Evolutionary conservation across 2,888 invertebrate genomes (phyloP).

Genomic region (Ctenicera cuprea): DNA sequence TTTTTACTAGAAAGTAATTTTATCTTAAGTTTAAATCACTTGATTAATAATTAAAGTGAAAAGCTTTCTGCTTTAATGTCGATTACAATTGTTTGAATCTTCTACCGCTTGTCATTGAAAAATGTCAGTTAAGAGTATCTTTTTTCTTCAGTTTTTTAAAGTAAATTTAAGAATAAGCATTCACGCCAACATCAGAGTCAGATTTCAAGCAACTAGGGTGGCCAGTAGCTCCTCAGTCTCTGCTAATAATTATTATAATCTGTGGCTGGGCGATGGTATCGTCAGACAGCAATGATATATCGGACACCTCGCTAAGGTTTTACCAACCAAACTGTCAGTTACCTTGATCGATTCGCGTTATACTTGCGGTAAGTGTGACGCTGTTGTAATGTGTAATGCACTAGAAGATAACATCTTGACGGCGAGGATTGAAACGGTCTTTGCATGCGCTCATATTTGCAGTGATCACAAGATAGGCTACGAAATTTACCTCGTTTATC

Average conservation of each 20-base stretch:
- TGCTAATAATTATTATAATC: slow-evolving; percentile 55
- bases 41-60: too few relatives aligned
- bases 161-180: too few relatives aligned
- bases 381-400: slow-evolving; percentile 53
- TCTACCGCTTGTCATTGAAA: too few relatives aligned
- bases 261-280: slow-evolving; percentile 49
- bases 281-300: slow-evolving; percentile 50
- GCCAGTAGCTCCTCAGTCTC: slow-evolving; percentile 42
- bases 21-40: too few relatives aligned
- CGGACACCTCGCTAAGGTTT: slow-evolving; percentile 51
- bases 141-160: too few relatives aligned
- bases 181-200: slow-evolving; percentile 26
- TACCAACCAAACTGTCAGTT: slow-evolving; percentile 54
- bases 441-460: slow-evolving; percentile 59
- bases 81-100: too few relatives aligned
- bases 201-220: slow-evolving; percentile 48
- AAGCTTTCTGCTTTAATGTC: too few relatives aligned
- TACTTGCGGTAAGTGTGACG: slow-evolving; percentile 43
- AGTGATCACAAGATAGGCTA: slow-evolving; percentile 51
- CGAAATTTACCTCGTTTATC: slow-evolving; percentile 57
- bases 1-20: too few relatives aligned
- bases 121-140: too few relatives aligned
- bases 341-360: slow-evolving; percentile 57
- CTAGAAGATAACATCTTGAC: slow-evolving; percentile 58
- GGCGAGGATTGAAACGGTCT: slow-evolving; percentile 58